Evolutionary conservation across 1,140 invertebrate species (phyloP).

Genomic region (Scaptomyza graminum): DNA sequence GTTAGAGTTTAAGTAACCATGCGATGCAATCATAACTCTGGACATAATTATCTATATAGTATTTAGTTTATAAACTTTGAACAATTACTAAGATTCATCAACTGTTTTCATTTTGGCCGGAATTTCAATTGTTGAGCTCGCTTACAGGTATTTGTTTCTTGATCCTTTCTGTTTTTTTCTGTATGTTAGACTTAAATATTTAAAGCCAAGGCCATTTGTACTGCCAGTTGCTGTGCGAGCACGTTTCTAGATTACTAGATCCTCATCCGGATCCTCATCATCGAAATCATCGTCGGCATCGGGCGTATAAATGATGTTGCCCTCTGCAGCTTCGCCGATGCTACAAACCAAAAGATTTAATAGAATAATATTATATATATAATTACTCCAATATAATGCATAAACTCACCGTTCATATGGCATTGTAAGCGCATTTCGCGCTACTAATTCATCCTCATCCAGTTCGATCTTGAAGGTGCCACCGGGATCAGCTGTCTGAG

Average conservation of each 20-base stretch:
- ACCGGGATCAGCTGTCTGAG: constrained; percentile 37
- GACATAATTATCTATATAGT: constrained; percentile 33
- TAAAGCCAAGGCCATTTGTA: constrained; percentile 80
- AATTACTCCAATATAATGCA: too few relatives aligned
- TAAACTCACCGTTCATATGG: constrained; percentile 77
- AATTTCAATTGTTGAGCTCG: constrained; percentile 34
- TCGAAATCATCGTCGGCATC: constrained; percentile 85
- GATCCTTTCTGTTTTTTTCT: constrained; percentile 7
- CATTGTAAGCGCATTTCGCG: constrained; percentile 79
- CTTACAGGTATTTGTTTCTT: constrained; percentile 32
- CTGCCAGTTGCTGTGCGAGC: constrained; percentile 57
- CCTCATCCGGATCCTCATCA: constrained; percentile 86
- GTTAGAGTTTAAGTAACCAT: constrained; percentile 42
- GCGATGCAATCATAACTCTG: constrained; percentile 50
- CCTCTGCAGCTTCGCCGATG: constrained; percentile 67
- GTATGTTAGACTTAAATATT: constrained; percentile 53
- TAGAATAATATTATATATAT: neutral
- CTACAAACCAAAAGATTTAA: constrained; percentile 21
- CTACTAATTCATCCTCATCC: constrained; percentile 77
- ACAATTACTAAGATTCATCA: constrained; percentile 19
- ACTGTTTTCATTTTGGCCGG: constrained; percentile 19
- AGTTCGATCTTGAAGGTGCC: constrained; percentile 81
- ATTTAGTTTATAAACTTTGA: constrained; percentile 45
- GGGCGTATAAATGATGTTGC: constrained; percentile 85
- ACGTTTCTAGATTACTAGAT: constrained; percentile 65